phyloP scores from a whole-genome alignment of 2,888 invertebrate genomes.

The Eupithecia abbreviata region DNA sequence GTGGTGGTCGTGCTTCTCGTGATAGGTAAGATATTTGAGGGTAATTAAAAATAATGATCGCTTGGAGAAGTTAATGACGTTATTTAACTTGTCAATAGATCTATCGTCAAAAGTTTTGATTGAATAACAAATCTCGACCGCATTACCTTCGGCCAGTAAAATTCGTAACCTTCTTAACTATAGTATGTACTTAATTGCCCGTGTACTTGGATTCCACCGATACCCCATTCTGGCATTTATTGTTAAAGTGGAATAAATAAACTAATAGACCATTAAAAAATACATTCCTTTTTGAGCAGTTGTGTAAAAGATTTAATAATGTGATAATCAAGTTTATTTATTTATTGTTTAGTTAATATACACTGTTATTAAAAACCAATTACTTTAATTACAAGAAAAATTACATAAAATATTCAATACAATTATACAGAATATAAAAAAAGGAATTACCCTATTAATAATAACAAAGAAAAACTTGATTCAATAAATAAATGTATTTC shows the following conservation, averaged over 20 bases:
- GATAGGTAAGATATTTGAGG: constrained; percentile 61
- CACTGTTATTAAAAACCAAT: too few species aligned
- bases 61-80: neutral
- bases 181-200: neutral
- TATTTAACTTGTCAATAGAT: neutral
- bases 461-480: neutral
- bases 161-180: too few species aligned
- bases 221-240: too few species aligned
- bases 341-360: too few species aligned
- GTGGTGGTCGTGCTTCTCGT: constrained; percentile 64
- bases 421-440: too few species aligned
- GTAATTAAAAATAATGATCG: neutral
- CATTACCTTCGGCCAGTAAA: neutral
- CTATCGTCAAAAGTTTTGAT: neutral
- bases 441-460: too few species aligned
- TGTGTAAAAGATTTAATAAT: neutral
- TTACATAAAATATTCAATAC: too few species aligned
- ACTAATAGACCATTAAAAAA: neutral
- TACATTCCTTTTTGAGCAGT: neutral
- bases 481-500: neutral
- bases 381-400: too few species aligned
- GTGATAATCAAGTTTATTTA: neutral
- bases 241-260: neutral
- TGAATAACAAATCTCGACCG: neutral
- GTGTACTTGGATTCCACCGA: neutral